Evolutionary conservation across 2,113 vertebrate species (phyloP), one percentile per base, ranked within the genome.

Genomic region (Ammodytes marinus): DNA sequence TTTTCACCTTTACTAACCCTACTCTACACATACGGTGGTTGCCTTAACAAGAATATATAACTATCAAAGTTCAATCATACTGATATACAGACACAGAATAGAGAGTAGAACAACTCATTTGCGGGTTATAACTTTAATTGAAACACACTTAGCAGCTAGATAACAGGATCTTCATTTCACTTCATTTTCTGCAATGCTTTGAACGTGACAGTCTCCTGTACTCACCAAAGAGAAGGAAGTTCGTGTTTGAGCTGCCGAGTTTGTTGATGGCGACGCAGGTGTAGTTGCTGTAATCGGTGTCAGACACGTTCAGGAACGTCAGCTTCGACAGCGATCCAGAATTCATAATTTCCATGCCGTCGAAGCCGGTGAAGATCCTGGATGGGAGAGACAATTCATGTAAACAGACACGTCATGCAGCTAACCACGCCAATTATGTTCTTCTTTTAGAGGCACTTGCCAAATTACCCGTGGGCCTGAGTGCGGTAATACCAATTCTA

Each of bases 241-340:
- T 98, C 89, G 97, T 97, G 7, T 98, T 98, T 85, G 97, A 96
- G 80, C 94, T 97, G 17, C 98, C 98, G 49, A 99, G 90, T 89
- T 95, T 97, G 95, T 99, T 99, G 89, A 95, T 94, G 72, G 98
- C 98, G 57, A 99, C 95, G 0, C 98, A 99, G 4, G 98, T 99
- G 94, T 99, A 99, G 95, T 99, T 99, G 43, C 98, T 97, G 0
- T 99, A 99, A 90, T 99, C 97, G 13, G 95, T 95, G 68, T 99
- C 97, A 0, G 98, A 97, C 77, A 99, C 97, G 0, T 99, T 99
- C 91, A 96, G 97, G 93, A 99, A 99, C 17, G 96, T 99, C 91
- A 99, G 95, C 50, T 94, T 96, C 43, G 98, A 99, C 86, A 97
- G 92, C 8, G 95, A 96, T 66, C 96, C 97, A 67, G 93, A 94